These are phyloP conservation scores for Laupala kohalensis DNA, from an alignment of 1,140 invertebrate genomes.

Conservation along the genomic window DNA sequence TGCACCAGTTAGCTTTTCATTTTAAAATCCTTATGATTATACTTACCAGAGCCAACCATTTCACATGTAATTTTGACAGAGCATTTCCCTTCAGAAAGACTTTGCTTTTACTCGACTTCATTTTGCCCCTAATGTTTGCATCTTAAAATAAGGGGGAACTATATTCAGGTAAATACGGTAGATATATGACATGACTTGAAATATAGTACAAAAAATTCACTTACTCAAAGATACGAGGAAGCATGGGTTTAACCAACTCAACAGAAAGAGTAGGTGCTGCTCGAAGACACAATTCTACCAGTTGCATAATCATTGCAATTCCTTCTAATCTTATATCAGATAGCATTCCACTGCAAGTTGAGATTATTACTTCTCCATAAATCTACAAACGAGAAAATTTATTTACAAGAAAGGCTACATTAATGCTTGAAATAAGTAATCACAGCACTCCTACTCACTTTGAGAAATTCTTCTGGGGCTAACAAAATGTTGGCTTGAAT, in stretches of 20 bases:
- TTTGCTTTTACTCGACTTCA: too few relatives aligned
- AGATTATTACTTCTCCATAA: conserved; percentile 50
- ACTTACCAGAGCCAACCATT: too few relatives aligned
- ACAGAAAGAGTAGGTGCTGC: conserved; percentile 46
- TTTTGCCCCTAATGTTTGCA: too few relatives aligned
- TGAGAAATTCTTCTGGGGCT: conserved; percentile 62
- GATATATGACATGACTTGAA: too few relatives aligned
- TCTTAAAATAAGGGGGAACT: too few relatives aligned
- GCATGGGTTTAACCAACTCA: conserved; percentile 47
- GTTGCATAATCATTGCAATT: conserved; percentile 53
- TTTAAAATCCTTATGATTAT: too few relatives aligned
- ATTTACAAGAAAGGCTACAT: neutral
- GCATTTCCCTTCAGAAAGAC: too few relatives aligned
- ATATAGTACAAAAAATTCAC: too few relatives aligned
- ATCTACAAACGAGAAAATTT: conserved; percentile 21
- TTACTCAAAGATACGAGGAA: conserved; percentile 51
- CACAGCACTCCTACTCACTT: too few relatives aligned
- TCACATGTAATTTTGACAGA: too few relatives aligned
- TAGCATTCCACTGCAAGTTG: conserved; percentile 51
- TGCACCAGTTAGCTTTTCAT: too few relatives aligned
- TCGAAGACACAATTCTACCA: conserved; percentile 57
- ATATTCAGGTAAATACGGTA: too few relatives aligned
- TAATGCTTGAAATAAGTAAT: neutral
- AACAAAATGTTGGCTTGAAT: conserved; percentile 74
- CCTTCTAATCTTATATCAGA: conserved; percentile 68